Conservation (phyloP, 2,113 vertebrate genomes). For the Bambusicola thoracicus region DNA sequence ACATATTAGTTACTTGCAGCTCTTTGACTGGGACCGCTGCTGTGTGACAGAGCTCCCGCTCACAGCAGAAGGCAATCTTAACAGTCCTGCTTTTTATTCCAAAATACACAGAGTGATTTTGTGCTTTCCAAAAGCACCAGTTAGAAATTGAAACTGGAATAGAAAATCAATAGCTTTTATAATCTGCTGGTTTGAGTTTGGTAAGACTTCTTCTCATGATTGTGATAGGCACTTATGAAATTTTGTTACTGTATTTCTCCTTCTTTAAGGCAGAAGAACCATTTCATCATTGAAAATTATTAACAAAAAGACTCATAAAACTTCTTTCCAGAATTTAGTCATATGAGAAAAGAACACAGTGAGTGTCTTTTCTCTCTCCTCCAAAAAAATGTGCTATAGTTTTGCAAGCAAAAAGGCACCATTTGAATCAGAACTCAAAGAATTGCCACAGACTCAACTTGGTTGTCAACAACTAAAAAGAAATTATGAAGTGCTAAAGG, state of each 20-base stretch:
- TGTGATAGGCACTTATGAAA: not conserved
- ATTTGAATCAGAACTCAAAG: not conserved
- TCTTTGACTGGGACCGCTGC: not conserved
- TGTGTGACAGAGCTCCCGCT: not conserved
- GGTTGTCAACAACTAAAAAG: not conserved
- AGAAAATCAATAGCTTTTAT: not conserved
- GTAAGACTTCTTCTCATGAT: not conserved
- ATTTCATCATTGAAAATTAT: not conserved
- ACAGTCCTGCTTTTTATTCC: not conserved
- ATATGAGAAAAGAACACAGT: rapidly evolving
- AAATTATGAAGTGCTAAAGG: not conserved
- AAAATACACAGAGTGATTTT: not conserved
- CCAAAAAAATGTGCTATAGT: not conserved
- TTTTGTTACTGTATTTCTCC: not conserved
- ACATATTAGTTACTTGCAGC: not conserved
- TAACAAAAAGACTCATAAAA: not conserved
- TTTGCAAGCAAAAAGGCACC: not conserved
- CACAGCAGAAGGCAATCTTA: not conserved
- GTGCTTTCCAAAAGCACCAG: not conserved
- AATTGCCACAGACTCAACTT: not conserved
- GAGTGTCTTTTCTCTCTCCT: not conserved
- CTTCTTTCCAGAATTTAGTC: not conserved
- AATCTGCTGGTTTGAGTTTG: not conserved
- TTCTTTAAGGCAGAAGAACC: not conserved
- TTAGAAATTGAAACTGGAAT: not conserved